A percentile compares a stretch with the other conserved stretches of the same genome.
Conservation (phyloP, 1,140 invertebrate genomes). For the Drosophila subpulchrella region DNA sequence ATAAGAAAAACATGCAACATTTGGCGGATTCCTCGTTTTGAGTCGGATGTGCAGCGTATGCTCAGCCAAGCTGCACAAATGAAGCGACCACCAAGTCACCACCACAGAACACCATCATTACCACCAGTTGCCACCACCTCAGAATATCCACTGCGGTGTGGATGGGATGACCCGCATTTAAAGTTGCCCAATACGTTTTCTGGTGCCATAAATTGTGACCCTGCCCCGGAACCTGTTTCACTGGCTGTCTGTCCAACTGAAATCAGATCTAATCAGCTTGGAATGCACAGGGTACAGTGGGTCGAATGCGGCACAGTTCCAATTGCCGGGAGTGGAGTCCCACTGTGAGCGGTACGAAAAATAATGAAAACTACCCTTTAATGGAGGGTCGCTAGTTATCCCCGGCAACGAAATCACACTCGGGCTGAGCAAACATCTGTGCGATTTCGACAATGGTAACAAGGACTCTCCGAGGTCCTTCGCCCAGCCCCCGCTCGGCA, state of each 20-base stretch:
- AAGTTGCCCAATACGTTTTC: slow-evolving; percentile 83
- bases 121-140: slow-evolving; percentile 62
- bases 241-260: slow-evolving; percentile 32
- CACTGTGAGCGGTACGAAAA: slow-evolving; percentile 62
- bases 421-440: slow-evolving; percentile 64
- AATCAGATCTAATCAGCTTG: slow-evolving; percentile 80
- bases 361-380: slow-evolving; percentile 84
- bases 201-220: slow-evolving; percentile 80
- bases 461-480: slow-evolving; percentile 23
- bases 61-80: slow-evolving; percentile 81
- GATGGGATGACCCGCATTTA: slow-evolving; percentile 75
- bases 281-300: slow-evolving; percentile 46
- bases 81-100: slow-evolving; percentile 81
- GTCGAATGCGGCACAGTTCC: slow-evolving; percentile 33
- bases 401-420: slow-evolving; percentile 7
- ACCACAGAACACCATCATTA: slow-evolving; percentile 70
- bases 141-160: slow-evolving; percentile 17
- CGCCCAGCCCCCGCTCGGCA: slow-evolving; percentile 42
- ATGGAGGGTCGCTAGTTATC: slow-evolving; percentile 56
- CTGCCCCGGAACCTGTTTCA: slow-evolving; percentile 64
- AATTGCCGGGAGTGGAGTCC: slow-evolving; percentile 62
- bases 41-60: slow-evolving; percentile 80
- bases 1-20: slow-evolving; percentile 55
- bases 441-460: slow-evolving; percentile 52
- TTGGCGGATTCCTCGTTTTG: slow-evolving; percentile 23